Evolutionary conservation across 64 coral and sea anemone genomes (phyloP).

Genomic region (Trachythela sp.): DNA sequence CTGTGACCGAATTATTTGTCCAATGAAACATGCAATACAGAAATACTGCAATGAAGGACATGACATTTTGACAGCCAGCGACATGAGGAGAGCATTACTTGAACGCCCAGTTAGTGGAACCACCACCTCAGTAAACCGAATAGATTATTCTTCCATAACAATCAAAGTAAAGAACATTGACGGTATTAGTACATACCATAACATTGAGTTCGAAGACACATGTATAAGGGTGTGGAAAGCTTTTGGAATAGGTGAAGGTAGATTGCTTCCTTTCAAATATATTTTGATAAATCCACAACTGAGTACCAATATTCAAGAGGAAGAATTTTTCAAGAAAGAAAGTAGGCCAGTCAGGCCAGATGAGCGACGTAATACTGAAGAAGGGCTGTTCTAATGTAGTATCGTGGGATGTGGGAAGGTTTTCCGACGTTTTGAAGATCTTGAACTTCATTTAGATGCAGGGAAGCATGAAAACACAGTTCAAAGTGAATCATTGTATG

Average conservation of each 20-base stretch:
- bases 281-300: conserved; percentile 27
- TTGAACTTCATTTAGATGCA: conserved; percentile 12
- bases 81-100: conserved; percentile 48
- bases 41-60: conserved; percentile 51
- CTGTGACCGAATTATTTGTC: conserved; percentile 28
- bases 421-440: conserved; percentile 28
- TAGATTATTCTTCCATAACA: conserved; percentile 19
- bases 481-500: conserved; percentile 6
- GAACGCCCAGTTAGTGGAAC: conserved; percentile 30
- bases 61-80: conserved; percentile 45
- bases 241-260: conserved; percentile 30
- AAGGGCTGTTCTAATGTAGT: background rate
- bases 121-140: conserved; percentile 8
- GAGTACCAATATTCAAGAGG: conserved; percentile 7
- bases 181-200: conserved; percentile 42
- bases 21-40: conserved; percentile 60
- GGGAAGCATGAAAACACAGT: conserved; percentile 7
- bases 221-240: conserved; percentile 47
- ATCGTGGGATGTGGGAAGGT: conserved; percentile 4
- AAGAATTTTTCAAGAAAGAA: background rate
- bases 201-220: conserved; percentile 28
- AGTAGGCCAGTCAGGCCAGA: background rate
- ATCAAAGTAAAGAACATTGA: conserved; percentile 32
- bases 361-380: background rate
- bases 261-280: conserved; percentile 26